Base-by-base conservation (phyloP, 2,797 vertebrate genomes). In the Hephaestus fuliginosus region DNA sequence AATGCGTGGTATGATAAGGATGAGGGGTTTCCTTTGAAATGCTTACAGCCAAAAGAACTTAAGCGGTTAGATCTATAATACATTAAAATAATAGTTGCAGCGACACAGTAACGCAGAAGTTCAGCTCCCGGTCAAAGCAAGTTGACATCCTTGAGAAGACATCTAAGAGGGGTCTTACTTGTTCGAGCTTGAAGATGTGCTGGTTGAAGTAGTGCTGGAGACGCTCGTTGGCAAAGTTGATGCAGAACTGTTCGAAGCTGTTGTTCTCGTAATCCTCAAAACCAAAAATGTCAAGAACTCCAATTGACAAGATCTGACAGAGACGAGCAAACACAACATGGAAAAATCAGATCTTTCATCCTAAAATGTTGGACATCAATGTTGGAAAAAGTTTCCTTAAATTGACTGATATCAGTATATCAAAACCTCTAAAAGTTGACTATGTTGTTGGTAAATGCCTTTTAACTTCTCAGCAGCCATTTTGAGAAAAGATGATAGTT, bases 231-330 rank as follows among this genome's bases (percentile, higher is more conserved):
- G 98, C 98, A 33, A 98, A 99, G 95, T 99, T 99, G 89, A 99
- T 99, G 95, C 98, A 99, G 93, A 99, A 99, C 80, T 99, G 98
- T 63, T 99, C 98, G 51, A 99, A 99, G 90, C 98, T 99, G 89
- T 99, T 99, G 93, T 96, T 99, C 95, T 99, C 98, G 15, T 98
- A 99, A 94, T 99, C 98, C 92, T 99, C 98, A 83, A 99, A 99
- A 17, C 98, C 98, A 86, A 99, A 99, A 85, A 99, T 99, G 93
- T 99, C 98, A 65, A 99, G 96, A 46, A 99, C 98, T 6, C 98
- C 98, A 74, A 99, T 99, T 79, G 98, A 99, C 74, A 99, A 94
- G 86, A 97, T 98, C 98, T 99, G 91, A 64, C 5, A 91, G 91
- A 28, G 62, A 73, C 22, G 67, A 13, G 18, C 20, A 22, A 20